Evolutionary conservation across 1,140 invertebrate species (phyloP), one percentile per base, ranked within the genome.

Genomic region (Drosophila nigrodunni): DNA sequence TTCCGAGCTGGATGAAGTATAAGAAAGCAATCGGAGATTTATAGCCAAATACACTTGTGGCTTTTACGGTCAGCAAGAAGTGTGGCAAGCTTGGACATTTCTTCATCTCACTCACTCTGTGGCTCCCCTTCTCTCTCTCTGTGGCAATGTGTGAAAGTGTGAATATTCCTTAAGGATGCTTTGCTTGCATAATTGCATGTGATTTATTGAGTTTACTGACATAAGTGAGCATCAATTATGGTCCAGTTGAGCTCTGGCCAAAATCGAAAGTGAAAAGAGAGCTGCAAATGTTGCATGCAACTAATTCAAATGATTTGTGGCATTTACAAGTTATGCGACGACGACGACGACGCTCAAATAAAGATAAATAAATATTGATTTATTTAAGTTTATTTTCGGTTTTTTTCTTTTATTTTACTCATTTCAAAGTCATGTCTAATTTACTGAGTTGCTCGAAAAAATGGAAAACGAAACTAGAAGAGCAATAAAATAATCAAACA

Each of bases 111-210:
- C 50, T 37, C n/a, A 15, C 30, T 54, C 50, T 21, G 25, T 13
- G n/a, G 8, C 50, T 8, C 34, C 9, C n/a, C 15, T 7, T 47
- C 44, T 70, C 11, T 13, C 11, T 74, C 54, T 49, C 73, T 78
- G 71, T 87, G 79, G 79, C 72, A 65, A 74, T 44, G 76, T 80
- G 79, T 77, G 79, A 88, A 88, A 89, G 83, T 89, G 83, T 88
- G 83, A 88, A 88, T 78, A 88, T 88, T 88, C 83, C 83, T 89
- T 71, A 80, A 89, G 83, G 83, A 88, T 88, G 80, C 83, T 83
- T 87, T 75, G 70, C 76, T 72, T 88, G 83, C 77, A 85, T 88
- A 88, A 88, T 89, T 88, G 85, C 80, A 72, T 83, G 67, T 80
- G 83, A 88, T 88, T 88, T 88, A 89, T 89, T 89, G 85, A 78